Conservation (phyloP, 2,888 invertebrate species). For the Stramonita haemastoma region DNA sequence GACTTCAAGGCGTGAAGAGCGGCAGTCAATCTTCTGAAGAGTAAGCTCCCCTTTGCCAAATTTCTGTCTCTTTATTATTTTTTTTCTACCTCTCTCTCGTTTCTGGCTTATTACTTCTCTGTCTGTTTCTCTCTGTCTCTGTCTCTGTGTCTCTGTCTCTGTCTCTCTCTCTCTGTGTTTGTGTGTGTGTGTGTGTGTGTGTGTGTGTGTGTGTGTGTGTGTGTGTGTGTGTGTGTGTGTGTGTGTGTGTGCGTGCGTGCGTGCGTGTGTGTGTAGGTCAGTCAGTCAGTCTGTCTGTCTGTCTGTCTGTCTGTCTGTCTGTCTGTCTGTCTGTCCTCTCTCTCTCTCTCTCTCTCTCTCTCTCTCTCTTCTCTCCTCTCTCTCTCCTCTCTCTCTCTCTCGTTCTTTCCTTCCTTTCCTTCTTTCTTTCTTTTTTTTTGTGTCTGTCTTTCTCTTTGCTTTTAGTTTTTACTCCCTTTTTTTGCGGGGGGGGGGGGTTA, state of each 20-base stretch:
- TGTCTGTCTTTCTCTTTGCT: too few relatives aligned
- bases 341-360: too few relatives aligned
- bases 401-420: too few relatives aligned
- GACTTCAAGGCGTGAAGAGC: slow-evolving; percentile 9
- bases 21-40: slow-evolving; percentile 9
- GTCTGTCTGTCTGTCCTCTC: too few relatives aligned
- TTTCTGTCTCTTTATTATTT: neutral
- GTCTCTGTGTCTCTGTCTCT: neutral
- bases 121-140: neutral
- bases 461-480: too few relatives aligned
- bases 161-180: neutral
- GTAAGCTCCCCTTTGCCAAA: neutral
- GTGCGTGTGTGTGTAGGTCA: neutral
- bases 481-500: too few relatives aligned
- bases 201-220: neutral
- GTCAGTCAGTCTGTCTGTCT: too few relatives aligned
- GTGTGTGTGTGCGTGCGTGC: neutral
- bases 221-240: neutral
- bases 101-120: neutral
- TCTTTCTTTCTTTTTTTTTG: too few relatives aligned
- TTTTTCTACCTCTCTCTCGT: neutral
- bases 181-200: neutral
- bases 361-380: too few relatives aligned
- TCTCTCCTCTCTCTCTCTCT: too few relatives aligned
- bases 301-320: too few relatives aligned